phyloP scores from a whole-genome alignment of 2,797 vertebrate genomes.

The Dermochelys coriacea region DNA sequence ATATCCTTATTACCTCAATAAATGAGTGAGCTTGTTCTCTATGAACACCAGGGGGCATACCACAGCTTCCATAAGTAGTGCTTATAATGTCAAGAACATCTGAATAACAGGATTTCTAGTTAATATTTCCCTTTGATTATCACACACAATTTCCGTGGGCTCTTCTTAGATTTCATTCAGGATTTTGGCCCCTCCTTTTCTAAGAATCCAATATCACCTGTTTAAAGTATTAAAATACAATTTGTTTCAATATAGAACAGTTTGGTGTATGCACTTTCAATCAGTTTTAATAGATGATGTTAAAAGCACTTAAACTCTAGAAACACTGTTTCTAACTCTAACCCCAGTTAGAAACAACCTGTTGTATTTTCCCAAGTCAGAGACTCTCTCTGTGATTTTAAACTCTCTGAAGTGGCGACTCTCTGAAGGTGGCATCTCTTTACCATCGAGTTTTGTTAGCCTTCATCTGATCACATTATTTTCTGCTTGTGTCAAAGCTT shows the following conservation, averaged over 20 bases:
- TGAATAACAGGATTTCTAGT: constrained; percentile 11
- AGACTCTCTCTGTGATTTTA: background rate
- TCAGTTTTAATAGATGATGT: background rate
- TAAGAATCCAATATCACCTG: background rate
- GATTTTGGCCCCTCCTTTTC: constrained; percentile 22
- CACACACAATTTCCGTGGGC: background rate
- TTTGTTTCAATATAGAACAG: background rate
- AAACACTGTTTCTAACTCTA: background rate
- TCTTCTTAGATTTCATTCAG: constrained; percentile 44
- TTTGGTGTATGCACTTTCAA: background rate
- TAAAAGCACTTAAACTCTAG: background rate
- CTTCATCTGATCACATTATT: background rate
- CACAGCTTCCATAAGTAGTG: background rate
- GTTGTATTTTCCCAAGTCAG: background rate
- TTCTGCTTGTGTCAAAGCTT: background rate
- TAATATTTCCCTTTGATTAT: background rate
- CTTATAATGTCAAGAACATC: background rate
- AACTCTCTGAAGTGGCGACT: background rate
- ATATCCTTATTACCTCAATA: background rate
- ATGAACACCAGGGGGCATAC: background rate
- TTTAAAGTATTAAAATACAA: background rate
- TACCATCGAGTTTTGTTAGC: background rate
- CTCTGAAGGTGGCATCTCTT: background rate
- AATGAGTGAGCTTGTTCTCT: background rate
- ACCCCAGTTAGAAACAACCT: background rate